Evolutionary conservation across 2,888 invertebrate species (phyloP).

Genomic region (Drosophila neotestacea): DNA sequence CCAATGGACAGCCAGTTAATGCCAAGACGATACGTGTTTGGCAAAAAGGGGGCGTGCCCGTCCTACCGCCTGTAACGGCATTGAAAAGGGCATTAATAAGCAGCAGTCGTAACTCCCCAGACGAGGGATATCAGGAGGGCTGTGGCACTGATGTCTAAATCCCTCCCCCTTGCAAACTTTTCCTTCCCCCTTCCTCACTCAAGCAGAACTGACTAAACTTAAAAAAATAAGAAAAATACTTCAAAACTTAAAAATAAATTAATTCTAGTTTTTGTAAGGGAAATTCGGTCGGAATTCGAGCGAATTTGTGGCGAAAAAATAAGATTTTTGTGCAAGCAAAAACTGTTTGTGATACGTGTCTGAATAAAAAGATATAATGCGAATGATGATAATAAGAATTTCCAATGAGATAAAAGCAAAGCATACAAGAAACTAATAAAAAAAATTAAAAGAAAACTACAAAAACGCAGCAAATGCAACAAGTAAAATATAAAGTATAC

Average conservation of each 20-base stretch:
- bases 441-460: conserved; percentile 10
- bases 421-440: conserved; percentile 41
- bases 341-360: conserved; percentile 84
- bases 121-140: conserved; percentile 96
- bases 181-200: conserved; percentile 20
- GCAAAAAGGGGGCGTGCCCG: conserved; percentile 93
- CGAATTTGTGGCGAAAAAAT: conserved; percentile 39
- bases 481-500: conserved; percentile 64
- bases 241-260: conserved; percentile 15
- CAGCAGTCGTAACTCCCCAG: conserved; percentile 93
- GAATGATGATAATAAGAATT: conserved; percentile 80
- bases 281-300: conserved; percentile 34
- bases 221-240: conserved; percentile 26
- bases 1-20: conserved; percentile 86
- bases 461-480: conserved; percentile 15
- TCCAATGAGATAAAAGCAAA: conserved; percentile 48
- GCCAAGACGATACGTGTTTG: conserved; percentile 94
- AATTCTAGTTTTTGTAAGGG: conserved; percentile 32
- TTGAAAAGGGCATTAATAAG: conserved; percentile 93
- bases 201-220: conserved; percentile 81
- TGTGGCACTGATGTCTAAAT: conserved; percentile 95
- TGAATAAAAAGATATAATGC: conserved; percentile 72
- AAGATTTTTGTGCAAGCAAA: conserved; percentile 71
- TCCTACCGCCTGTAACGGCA: conserved; percentile 93
- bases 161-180: background rate